A percentile compares a stretch with the other conserved stretches of the same genome.
phyloP scores from a whole-genome alignment of 2,113 vertebrate genomes.

The Hylia prasina region DNA sequence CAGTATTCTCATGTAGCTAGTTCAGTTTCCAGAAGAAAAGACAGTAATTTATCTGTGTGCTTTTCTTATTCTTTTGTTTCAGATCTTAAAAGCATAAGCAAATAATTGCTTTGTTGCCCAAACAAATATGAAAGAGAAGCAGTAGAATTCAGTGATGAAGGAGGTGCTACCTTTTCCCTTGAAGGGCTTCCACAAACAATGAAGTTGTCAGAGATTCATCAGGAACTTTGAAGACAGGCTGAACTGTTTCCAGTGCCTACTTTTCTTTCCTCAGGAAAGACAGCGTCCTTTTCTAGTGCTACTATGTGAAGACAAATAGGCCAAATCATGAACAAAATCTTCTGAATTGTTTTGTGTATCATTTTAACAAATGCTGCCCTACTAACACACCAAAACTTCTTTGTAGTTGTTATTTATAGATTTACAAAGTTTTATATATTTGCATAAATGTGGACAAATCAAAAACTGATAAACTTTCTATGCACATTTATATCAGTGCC shows the following conservation, averaged over 20 bases:
- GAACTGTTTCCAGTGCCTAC: background rate
- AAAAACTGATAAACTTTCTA: background rate
- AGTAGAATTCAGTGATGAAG: background rate
- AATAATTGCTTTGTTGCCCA: background rate
- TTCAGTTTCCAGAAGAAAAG: background rate
- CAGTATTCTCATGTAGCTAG: background rate
- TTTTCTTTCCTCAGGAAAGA: background rate
- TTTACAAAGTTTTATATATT: background rate
- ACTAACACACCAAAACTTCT: background rate
- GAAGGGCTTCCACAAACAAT: background rate
- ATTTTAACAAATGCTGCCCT: background rate
- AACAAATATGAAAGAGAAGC: background rate
- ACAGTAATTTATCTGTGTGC: background rate
- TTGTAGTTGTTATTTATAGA: background rate
- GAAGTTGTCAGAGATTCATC: background rate
- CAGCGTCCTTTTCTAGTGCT: background rate
- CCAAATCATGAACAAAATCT: background rate
- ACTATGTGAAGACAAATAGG: background rate
- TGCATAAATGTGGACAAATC: background rate
- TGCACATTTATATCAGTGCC: background rate
- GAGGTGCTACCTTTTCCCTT: background rate
- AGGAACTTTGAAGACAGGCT: background rate
- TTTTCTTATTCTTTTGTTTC: background rate
- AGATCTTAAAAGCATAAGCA: background rate
- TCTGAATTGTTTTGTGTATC: background rate